Evolutionary conservation across 2,113 vertebrate genomes (phyloP).

Genomic region (Callorhinus ursinus): DNA sequence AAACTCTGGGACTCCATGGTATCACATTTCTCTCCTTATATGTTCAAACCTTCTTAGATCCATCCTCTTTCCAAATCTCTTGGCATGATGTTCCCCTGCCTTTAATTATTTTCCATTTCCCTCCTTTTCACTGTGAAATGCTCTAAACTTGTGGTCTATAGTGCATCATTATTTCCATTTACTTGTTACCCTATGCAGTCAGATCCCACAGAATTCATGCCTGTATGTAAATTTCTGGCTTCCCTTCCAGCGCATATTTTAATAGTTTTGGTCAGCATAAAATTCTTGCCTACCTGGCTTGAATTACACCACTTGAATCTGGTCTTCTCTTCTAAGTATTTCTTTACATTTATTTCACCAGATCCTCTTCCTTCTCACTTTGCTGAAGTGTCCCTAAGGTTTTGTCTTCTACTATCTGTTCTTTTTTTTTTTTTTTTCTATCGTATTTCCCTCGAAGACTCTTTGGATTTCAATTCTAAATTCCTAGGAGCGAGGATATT

Average conservation of each 20-base stretch:
- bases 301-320: not conserved
- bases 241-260: not conserved
- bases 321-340: not conserved
- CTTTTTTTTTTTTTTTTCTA: not conserved
- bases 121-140: not conserved
- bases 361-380: conserved; percentile 11
- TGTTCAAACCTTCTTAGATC: not conserved
- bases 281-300: not conserved
- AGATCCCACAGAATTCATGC: not conserved
- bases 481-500: too few species aligned
- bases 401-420: not conserved
- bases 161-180: not conserved
- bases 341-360: not conserved
- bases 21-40: not conserved
- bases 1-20: not conserved
- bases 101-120: not conserved
- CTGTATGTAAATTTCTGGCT: not conserved
- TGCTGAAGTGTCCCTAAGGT: not conserved
- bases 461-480: too few species aligned
- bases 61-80: not conserved
- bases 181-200: not conserved
- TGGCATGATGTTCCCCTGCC: not conserved
- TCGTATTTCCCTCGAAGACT: not conserved
- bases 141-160: not conserved
- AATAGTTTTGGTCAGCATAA: not conserved